Evolutionary conservation across 2,797 vertebrate species (phyloP), one percentile per base, ranked within the genome.

Genomic region (Poecilia picta): DNA sequence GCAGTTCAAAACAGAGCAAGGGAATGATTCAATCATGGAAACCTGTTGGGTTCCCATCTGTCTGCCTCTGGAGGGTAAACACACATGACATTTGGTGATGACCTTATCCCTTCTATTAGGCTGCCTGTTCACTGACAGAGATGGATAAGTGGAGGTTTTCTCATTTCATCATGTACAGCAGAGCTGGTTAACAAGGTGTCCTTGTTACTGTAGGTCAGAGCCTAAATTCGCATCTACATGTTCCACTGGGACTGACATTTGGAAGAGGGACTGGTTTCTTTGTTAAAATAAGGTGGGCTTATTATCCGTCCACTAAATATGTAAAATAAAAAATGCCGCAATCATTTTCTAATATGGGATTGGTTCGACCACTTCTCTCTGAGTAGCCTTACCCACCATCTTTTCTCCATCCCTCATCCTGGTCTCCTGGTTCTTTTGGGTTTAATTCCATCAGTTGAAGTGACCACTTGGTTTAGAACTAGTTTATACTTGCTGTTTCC

Each of bases 71-170:
- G 89, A 93, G 93, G 91, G 92, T 94, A 95, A 96, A 96, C 95
- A 96, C 84, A 75, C 91, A 89, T 95, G 95, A 94, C 94, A 95
- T 95, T 95, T 95, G 86, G 75, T 82, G 78, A 85, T 96, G 95
- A 96, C 94, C 94, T 95, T 95, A 92, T 94, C 88, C 88, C 73
- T 85, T 93, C 88, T 87, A 91, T 93, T 93, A 91, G 77, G 84
- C 85, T 57, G 83, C 85, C 89, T 90, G 88, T 90, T 92, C 90
- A 93, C 89, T 90, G 92, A 93, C 91, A 89, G 83, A 93, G 91
- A 92, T 82, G 83, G 89, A 93, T 92, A 90, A 87, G 86, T 79
- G 72, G 36, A 77, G 73, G 78, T 92, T 91, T 88, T 87, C 88
- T 90, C 87, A 80, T 91, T 90, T 84, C 87, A 88, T 92, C 90